Percentiles rank a stretch among this genome's conserved stretches.
Evolutionary conservation across 2,113 vertebrate species (phyloP).

Genomic region (Coptodon rendalli): DNA sequence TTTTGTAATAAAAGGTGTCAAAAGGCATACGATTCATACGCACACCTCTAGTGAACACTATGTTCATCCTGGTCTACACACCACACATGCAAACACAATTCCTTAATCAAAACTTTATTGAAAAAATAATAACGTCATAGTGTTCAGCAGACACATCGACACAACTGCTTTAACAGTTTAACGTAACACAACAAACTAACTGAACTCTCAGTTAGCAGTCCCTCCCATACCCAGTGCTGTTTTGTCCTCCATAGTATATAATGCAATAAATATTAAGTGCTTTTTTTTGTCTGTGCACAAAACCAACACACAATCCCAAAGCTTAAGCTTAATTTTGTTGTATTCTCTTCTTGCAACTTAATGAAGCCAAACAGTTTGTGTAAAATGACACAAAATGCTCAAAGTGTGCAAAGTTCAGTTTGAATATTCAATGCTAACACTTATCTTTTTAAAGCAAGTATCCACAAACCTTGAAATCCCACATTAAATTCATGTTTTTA

Average conservation of each 20-base stretch:
- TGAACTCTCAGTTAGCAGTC: not conserved
- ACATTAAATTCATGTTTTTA: not conserved
- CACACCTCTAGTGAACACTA: not conserved
- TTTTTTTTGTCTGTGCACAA: not conserved
- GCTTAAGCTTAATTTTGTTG: not conserved
- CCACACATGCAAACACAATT: not conserved
- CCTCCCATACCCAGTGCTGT: not conserved
- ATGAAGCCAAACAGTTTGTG: not conserved
- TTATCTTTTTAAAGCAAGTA: not conserved
- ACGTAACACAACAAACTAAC: not conserved
- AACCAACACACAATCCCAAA: not conserved
- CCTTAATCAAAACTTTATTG: not conserved
- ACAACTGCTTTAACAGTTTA: not conserved
- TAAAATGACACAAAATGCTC: not conserved
- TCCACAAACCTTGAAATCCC: not conserved
- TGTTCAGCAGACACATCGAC: not conserved
- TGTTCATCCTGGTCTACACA: not conserved
- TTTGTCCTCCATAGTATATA: not conserved
- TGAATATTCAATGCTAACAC: not conserved
- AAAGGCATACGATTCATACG: not conserved
- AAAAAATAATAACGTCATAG: not conserved
- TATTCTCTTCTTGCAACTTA: not conserved
- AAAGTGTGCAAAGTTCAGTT: not conserved
- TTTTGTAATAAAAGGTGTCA: not conserved
- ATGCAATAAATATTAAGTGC: not conserved